phyloP scores from a whole-genome alignment of 2,888 invertebrate genomes.

The Anagyrus pseudococci region DNA sequence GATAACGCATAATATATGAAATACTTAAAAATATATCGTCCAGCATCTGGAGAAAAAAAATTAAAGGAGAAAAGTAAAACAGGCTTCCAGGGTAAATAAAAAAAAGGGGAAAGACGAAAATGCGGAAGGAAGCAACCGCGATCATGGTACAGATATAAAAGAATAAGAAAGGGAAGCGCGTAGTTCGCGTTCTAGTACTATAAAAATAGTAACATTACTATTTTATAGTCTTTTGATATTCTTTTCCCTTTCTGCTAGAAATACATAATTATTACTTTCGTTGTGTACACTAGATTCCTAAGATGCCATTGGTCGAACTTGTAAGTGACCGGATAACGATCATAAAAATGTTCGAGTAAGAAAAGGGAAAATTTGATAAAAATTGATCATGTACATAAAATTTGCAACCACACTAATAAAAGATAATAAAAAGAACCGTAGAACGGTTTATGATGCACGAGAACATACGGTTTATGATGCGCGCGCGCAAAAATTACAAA shows the following conservation, averaged over 20 bases:
- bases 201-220: conserved; percentile 1
- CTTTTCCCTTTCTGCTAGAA: conserved; percentile 19
- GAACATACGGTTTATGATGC: conserved; percentile 28
- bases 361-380: conserved; percentile 28
- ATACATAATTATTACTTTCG: conserved; percentile 37
- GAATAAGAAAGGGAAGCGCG: neutral
- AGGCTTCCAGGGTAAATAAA: conserved; percentile 39
- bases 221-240: conserved; percentile 26
- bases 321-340: conserved; percentile 18
- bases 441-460: conserved; percentile 50
- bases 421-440: conserved; percentile 45
- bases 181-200: conserved; percentile 12
- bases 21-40: conserved; percentile 28
- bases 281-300: conserved; percentile 44
- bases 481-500: conserved; percentile 27
- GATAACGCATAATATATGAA: conserved; percentile 33
- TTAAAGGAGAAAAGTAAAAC: neutral
- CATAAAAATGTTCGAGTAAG: conserved; percentile 15
- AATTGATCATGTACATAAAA: conserved; percentile 53
- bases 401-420: conserved; percentile 53
- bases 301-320: conserved; percentile 52
- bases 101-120: conserved; percentile 11
- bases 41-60: conserved; percentile 26
- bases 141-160: neutral
- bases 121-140: neutral